Conservation (phyloP, 1,140 invertebrate species). For the Pseudomyrmex pallidus region DNA sequence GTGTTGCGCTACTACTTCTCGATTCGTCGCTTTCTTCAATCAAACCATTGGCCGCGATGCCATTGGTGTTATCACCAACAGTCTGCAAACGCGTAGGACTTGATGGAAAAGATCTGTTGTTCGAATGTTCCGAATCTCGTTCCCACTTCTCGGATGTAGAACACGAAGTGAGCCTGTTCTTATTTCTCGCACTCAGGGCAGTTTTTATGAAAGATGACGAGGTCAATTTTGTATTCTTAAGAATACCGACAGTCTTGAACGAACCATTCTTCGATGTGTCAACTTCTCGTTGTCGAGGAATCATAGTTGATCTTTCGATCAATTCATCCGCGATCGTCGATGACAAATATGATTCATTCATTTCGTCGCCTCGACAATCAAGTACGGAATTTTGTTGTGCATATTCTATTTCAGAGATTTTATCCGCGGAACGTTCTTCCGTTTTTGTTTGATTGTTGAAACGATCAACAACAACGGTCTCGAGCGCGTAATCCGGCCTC, state of each 20-base stretch:
- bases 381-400: constrained; percentile 4
- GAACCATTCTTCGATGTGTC: constrained; percentile 43
- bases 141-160: constrained; percentile 80
- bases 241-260: constrained; percentile 45
- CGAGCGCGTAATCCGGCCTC: constrained; percentile 75
- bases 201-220: constrained; percentile 89
- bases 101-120: constrained; percentile 62
- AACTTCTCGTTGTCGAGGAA: not conserved
- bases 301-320: not conserved
- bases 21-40: constrained; percentile 85
- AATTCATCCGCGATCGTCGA: not conserved
- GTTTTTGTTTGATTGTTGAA: constrained; percentile 52
- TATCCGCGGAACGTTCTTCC: not conserved
- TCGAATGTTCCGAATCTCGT: constrained; percentile 67
- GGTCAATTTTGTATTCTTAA: constrained; percentile 83
- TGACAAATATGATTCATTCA: constrained; percentile 47
- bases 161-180: constrained; percentile 81
- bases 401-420: not conserved
- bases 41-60: constrained; percentile 77
- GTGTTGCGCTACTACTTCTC: constrained; percentile 81
- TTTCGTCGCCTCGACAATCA: constrained; percentile 34
- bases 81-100: constrained; percentile 42
- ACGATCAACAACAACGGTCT: constrained; percentile 60
- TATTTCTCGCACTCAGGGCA: constrained; percentile 85
- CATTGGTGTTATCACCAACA: constrained; percentile 82